These are phyloP conservation scores for Papilio polytes DNA, from an alignment of 1,140 invertebrate species.

Conservation along the genomic window DNA sequence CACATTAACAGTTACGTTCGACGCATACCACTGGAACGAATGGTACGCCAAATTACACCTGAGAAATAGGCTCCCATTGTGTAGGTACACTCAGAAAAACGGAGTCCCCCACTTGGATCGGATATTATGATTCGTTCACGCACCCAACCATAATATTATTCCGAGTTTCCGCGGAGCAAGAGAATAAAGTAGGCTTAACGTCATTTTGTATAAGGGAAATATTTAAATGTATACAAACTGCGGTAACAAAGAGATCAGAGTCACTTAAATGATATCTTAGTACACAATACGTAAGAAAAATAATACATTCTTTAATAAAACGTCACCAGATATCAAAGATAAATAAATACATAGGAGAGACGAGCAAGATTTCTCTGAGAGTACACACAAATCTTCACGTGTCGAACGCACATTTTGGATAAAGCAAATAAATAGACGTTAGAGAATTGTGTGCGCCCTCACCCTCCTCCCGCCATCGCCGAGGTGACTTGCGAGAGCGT, in stretches of 20 bases:
- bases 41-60: constrained; percentile 78
- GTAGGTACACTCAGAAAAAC: constrained; percentile 55
- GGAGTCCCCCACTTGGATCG: constrained; percentile 48
- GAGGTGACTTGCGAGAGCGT: constrained; percentile 77
- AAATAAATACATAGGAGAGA: neutral
- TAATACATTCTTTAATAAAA: constrained; percentile 24
- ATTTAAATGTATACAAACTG: constrained; percentile 23
- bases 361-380: constrained; percentile 24
- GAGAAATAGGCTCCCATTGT: constrained; percentile 76
- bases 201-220: constrained; percentile 28
- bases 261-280: constrained; percentile 4
- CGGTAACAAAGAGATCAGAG: constrained; percentile 2
- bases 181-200: constrained; percentile 30
- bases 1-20: constrained; percentile 73
- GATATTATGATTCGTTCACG: constrained; percentile 44
- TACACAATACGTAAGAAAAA: constrained; percentile 19
- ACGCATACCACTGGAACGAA: constrained; percentile 66
- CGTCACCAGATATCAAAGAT: constrained; percentile 3
- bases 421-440: constrained; percentile 79
- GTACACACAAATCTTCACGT: constrained; percentile 60
- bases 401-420: constrained; percentile 66
- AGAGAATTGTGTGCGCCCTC: constrained; percentile 70
- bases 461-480: constrained; percentile 62
- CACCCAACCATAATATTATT: constrained; percentile 54
- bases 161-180: constrained; percentile 16